phyloP scores from a whole-genome alignment of 2,888 invertebrate species.

The Erebia aethiops region DNA sequence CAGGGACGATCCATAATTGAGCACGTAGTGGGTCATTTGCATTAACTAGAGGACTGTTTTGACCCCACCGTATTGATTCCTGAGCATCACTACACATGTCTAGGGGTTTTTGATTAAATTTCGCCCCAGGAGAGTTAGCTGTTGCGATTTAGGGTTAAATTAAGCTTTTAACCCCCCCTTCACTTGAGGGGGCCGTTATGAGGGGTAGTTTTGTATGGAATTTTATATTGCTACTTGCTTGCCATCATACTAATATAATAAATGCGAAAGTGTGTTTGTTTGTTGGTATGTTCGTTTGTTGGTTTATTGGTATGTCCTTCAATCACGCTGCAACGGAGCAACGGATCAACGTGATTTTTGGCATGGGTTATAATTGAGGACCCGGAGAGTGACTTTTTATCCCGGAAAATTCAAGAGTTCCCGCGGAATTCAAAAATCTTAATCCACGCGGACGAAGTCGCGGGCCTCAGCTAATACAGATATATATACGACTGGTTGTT shows the following conservation, averaged over 20 bases:
- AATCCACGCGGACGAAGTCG: too few species aligned
- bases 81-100: slow-evolving; percentile 38
- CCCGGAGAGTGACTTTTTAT: too few species aligned
- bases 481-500: too few species aligned
- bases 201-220: slow-evolving; percentile 11
- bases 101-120: slow-evolving; percentile 35
- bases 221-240: slow-evolving; percentile 14
- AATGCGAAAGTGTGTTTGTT: too few species aligned
- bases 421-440: too few species aligned
- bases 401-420: too few species aligned
- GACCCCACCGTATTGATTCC: slow-evolving; percentile 48
- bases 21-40: slow-evolving; percentile 58
- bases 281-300: too few species aligned
- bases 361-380: too few species aligned
- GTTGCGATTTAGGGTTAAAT: slow-evolving; percentile 22
- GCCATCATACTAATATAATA: background rate
- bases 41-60: slow-evolving; percentile 54
- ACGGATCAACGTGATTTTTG: too few species aligned
- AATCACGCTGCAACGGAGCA: too few species aligned
- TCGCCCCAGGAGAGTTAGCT: slow-evolving; percentile 17
- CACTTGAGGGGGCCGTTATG: slow-evolving; percentile 6
- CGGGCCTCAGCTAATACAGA: too few species aligned
- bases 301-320: too few species aligned
- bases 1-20: slow-evolving; percentile 53
- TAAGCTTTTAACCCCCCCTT: slow-evolving; percentile 10